Base-by-base conservation (phyloP, 2,113 vertebrate species). In the Amphiprion percula region DNA sequence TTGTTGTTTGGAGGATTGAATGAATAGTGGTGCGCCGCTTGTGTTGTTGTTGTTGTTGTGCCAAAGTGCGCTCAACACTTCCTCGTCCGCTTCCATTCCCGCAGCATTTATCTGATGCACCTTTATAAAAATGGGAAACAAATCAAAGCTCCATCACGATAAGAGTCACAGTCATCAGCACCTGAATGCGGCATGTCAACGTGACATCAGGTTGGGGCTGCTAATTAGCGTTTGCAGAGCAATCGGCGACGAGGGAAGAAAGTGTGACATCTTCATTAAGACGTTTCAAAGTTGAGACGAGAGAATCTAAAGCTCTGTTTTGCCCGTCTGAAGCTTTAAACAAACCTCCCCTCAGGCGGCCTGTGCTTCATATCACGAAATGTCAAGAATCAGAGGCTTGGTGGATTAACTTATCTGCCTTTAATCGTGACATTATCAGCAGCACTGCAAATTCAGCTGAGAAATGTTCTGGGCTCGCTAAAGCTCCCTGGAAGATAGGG, bases 361-460 rank as follows among this genome's bases (percentile, higher is more conserved):
- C 56, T 49, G 80, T 55, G 49, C 75, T 68, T 88, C 75, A 24
- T 83, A 84, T 88, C 79, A 80, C n/a, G 59, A 89, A 85, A 90
- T 46, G 76, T 91, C 79, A 85, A 83, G 89, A 93, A 87, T 87
- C 84, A 83, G 82, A 90, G 79, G 52, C 66, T 79, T 11, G 52
- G 70, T 74, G 82, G 82, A 85, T 90, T 91, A 87, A 87, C 76
- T 92, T 89, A 91, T 90, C 90, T 83, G 70, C 58, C 80, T 88
- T 85, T 87, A 89, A 88, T 90, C 39, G 49, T 83, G 67, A 84
- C 88, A 78, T 83, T 86, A 88, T 90, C 85, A 68, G 82, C 65
- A 26, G 46, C 62, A 1, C 68, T 61, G 77, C 78, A 68, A 71
- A 74, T 87, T 83, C 59, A 71, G 75, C 82, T 52, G 65, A 86